A percentile compares a stretch with the other conserved stretches of the same genome.
Evolutionary conservation across 2,113 vertebrate genomes (phyloP).

Genomic region (Campylorhamphus procurvoides): DNA sequence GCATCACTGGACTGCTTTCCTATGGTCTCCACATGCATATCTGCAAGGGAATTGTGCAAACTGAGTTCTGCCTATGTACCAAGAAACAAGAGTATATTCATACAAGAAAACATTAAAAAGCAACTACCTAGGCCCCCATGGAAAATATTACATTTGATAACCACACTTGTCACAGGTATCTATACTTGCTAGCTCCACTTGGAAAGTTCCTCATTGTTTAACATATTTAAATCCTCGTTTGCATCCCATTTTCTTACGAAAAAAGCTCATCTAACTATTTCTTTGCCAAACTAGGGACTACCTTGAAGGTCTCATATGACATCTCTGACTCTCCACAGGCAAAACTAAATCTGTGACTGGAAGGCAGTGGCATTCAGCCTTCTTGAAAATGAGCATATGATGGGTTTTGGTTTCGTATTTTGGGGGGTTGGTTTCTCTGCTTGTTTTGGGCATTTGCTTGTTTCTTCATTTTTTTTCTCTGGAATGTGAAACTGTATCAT

Average conservation of each 20-base stretch:
- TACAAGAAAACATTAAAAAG: background rate
- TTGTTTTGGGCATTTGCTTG: background rate
- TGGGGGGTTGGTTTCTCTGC: background rate
- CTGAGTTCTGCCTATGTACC: background rate
- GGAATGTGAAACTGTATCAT: background rate
- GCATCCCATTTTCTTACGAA: background rate
- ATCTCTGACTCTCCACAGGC: background rate
- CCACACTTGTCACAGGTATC: background rate
- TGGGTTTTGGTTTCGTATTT: rapidly evolving
- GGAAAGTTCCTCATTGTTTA: background rate
- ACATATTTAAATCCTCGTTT: background rate
- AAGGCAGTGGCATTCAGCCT: background rate
- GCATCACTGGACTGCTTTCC: background rate
- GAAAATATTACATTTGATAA: background rate
- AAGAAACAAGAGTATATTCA: background rate
- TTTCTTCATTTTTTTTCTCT: background rate
- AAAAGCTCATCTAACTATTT: background rate
- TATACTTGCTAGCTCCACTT: background rate
- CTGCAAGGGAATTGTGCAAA: background rate
- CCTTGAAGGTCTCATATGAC: background rate
- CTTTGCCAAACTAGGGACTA: background rate
- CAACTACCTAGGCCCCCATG: background rate
- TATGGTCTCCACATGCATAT: background rate
- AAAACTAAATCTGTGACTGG: background rate
- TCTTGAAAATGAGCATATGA: background rate